A percentile compares a stretch with the other conserved stretches of the same genome.
Evolutionary conservation across 2,113 vertebrate genomes (phyloP).

Genomic region (Ceratotherium simum): DNA sequence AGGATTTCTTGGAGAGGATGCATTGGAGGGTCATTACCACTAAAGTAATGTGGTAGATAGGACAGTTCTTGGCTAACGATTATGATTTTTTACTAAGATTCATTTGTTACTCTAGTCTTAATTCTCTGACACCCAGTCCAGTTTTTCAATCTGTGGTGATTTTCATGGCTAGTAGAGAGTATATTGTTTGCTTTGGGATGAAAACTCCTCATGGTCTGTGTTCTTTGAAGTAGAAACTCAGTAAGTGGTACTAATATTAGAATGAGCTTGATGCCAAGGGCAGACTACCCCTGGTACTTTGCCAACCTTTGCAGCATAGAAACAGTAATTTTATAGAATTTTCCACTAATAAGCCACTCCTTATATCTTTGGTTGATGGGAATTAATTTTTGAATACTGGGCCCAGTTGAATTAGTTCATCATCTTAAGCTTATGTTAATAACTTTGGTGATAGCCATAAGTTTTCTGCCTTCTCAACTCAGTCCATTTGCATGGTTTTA

Average conservation of each 20-base stretch:
- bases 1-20: background rate
- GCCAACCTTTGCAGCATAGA: background rate
- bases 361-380: constrained; percentile 49
- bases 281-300: background rate
- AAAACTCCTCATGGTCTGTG: background rate
- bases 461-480: background rate
- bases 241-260: constrained; percentile 53
- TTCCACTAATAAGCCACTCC: constrained; percentile 50
- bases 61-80: background rate
- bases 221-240: constrained; percentile 52
- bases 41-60: background rate
- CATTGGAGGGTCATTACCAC: background rate
- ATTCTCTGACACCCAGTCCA: background rate
- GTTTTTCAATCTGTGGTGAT: constrained; percentile 12
- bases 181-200: constrained; percentile 55
- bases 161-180: background rate
- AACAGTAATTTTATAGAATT: constrained; percentile 55
- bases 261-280: constrained; percentile 55
- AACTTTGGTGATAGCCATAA: constrained; percentile 48
- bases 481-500: constrained; percentile 31
- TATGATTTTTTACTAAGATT: background rate
- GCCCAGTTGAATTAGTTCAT: constrained; percentile 68
- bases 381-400: constrained; percentile 45
- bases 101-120: background rate
- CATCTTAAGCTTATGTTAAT: constrained; percentile 57